phyloP scores from a whole-genome alignment of 2,797 vertebrate genomes.

The Gallinago nigripennis region DNA sequence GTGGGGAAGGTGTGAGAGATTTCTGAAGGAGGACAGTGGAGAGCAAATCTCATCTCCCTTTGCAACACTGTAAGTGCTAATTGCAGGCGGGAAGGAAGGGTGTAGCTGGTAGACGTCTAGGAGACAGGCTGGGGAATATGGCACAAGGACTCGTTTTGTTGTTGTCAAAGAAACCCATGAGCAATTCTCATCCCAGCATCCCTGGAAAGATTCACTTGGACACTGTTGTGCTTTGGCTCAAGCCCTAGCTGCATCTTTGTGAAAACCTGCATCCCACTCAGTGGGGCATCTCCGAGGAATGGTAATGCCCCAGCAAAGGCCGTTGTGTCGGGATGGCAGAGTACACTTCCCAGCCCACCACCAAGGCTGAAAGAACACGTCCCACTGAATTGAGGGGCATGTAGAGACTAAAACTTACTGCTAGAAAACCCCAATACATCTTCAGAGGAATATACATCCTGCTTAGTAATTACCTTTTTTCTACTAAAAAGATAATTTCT shows the following conservation, averaged over 20 bases:
- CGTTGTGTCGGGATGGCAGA: neutral
- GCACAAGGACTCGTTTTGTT: neutral
- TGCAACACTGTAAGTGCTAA: conserved; percentile 44
- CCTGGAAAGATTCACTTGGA: neutral
- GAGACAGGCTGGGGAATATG: neutral
- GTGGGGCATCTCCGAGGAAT: neutral
- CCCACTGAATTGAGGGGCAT: neutral
- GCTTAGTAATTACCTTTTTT: neutral
- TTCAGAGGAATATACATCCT: neutral
- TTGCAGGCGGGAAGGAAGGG: conserved; percentile 36
- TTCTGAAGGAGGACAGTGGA: conserved; percentile 20
- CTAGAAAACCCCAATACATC: neutral
- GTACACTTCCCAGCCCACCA: neutral
- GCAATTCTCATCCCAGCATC: neutral
- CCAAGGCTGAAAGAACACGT: neutral
- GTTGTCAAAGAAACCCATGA: neutral
- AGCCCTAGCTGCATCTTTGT: neutral
- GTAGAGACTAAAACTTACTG: neutral
- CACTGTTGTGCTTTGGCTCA: neutral
- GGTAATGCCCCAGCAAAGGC: neutral
- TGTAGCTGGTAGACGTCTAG: conserved; percentile 42
- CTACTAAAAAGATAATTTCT: neutral
- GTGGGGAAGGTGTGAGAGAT: conserved; percentile 58
- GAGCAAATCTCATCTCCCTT: conserved; percentile 31
- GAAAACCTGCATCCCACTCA: neutral